Evolutionary conservation across 2,797 vertebrate species (phyloP).

Genomic region (Lepilemur ruficaudatus): DNA sequence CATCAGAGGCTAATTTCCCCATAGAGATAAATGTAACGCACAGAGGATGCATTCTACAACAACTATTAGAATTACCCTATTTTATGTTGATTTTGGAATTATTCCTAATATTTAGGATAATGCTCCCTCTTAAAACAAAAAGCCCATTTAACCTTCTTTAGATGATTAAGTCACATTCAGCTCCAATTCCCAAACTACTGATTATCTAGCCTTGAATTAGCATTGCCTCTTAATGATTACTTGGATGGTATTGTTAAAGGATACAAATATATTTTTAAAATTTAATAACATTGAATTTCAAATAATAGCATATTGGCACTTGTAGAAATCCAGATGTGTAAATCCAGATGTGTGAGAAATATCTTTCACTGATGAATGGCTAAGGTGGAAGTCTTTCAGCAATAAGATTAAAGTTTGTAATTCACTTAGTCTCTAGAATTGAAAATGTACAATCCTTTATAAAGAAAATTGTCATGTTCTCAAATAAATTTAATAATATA

Average conservation of each 20-base stretch:
- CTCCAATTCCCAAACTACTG: not conserved
- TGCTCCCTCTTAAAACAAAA: constrained; percentile 18
- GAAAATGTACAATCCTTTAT: not conserved
- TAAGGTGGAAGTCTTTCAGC: not conserved
- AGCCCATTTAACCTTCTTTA: constrained; percentile 35
- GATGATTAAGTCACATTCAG: constrained; percentile 10
- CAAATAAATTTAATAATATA: not conserved
- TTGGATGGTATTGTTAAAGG: not conserved
- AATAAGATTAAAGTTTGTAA: not conserved
- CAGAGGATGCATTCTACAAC: not conserved
- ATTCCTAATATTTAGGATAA: constrained; percentile 43
- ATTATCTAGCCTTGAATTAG: not conserved
- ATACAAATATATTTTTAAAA: not conserved
- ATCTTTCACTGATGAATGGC: not conserved
- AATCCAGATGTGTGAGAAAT: not conserved
- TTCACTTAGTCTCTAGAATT: not conserved
- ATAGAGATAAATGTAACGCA: not conserved
- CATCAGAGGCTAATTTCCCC: constrained; percentile 3
- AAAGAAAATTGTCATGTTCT: constrained; percentile 4
- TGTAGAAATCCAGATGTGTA: not conserved
- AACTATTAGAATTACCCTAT: constrained; percentile 1
- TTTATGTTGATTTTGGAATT: constrained; percentile 3
- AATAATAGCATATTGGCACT: not conserved
- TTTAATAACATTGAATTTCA: not conserved
- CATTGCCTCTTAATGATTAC: not conserved